These are phyloP conservation scores for Numenius phaeopus DNA, from an alignment of 2,797 vertebrate genomes.

Conservation along the genomic window DNA sequence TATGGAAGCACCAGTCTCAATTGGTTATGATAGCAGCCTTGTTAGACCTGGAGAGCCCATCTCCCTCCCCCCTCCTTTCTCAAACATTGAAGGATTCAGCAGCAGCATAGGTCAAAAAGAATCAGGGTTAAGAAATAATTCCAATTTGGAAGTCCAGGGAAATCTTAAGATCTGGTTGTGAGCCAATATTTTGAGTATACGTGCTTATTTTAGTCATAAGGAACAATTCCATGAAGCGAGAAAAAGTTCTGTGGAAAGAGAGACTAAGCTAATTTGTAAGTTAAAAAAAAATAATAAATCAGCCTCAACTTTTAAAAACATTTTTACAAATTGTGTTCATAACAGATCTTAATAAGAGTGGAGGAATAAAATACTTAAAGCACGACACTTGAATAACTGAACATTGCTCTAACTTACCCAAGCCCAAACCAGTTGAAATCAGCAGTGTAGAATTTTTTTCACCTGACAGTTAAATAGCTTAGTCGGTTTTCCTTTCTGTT, in stretches of 20 bases:
- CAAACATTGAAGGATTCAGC: not conserved
- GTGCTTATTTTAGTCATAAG: not conserved
- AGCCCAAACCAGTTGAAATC: not conserved
- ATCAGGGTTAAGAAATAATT: not conserved
- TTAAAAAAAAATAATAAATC: not conserved
- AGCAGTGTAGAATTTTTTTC: not conserved
- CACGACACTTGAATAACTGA: not conserved
- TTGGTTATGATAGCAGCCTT: not conserved
- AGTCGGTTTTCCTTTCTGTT: not conserved
- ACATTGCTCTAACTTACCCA: not conserved
- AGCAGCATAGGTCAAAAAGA: not conserved
- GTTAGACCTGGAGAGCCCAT: not conserved
- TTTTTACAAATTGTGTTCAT: not conserved
- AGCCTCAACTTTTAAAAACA: not conserved
- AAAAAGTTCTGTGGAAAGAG: not conserved
- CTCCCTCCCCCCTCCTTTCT: too few species aligned
- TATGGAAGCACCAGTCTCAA: not conserved
- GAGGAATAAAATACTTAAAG: not conserved
- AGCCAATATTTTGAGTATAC: not conserved
- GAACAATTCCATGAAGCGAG: not conserved
- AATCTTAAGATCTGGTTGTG: not conserved
- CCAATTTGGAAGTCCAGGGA: not conserved
- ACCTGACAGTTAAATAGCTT: not conserved
- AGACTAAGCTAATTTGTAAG: not conserved
- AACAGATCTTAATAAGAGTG: not conserved